Evolutionary conservation across 1,140 invertebrate species (phyloP), one percentile per base, ranked within the genome.

Genomic region (Asbolus verrucosus): DNA sequence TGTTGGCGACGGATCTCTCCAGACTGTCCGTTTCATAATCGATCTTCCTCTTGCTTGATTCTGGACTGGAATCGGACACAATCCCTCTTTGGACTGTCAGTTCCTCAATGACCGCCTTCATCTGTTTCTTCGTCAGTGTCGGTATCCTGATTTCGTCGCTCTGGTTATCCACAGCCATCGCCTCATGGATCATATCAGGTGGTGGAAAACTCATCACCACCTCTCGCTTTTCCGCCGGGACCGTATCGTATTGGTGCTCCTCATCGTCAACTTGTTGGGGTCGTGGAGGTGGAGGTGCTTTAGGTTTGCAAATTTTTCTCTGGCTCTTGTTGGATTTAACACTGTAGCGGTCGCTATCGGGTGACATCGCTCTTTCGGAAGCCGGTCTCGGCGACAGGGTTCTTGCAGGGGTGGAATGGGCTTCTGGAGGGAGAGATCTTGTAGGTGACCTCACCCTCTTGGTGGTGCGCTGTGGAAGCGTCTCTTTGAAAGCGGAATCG

Each of bases 1-100:
- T 65, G 8, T 62, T 71, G 43, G 59, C 65, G 65, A 84, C 87
- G 1, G 84, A 80, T 71, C 90, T 85, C 81, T 94, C 92, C 54
- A 93, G 81, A 80, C 92, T 94, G 71, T 94, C 92, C 0, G 90
- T 88, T 75, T 94, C 92, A 72, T 92, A 93, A 65, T 91, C 87
- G 46, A 86, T 82, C 8, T 82, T 83, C 62, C 73, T 71, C 30
- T 76, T 75, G 1, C 16, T 6, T 1, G 46, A 27, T 13, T 54
- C 46, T 1, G 46, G 46, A 54, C 46, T 54, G 5, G 46, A 54
- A 5, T 54, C 46, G 6, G 43, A 13, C 14, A 11, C 19, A 6
- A 50, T 60, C 8, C 31, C 27, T 73, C 33, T 80, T 77, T 65
- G 82, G 71, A 76, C 81, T 33, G 82, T 82, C 16, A 87, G 76